phyloP scores from a whole-genome alignment of 2,113 vertebrate genomes.

The Chloroceryle aenea region DNA sequence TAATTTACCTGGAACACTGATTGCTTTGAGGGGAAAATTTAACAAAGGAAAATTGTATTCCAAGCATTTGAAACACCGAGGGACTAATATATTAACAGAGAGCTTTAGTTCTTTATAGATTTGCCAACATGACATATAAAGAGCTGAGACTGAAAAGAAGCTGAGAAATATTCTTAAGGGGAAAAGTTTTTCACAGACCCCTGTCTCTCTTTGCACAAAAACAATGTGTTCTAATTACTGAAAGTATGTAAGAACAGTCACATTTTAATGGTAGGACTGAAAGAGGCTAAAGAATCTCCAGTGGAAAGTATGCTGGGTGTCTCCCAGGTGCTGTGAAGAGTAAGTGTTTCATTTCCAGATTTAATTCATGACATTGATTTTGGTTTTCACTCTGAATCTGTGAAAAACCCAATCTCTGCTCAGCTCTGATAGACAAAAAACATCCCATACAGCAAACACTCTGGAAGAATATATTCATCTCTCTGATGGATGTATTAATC shows the following conservation, averaged over 20 bases:
- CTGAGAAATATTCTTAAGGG: slow-evolving; percentile 8
- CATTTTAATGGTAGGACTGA: background rate
- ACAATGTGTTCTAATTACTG: background rate
- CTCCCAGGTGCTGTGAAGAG: background rate
- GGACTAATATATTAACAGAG: background rate
- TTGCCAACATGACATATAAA: background rate
- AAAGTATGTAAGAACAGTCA: background rate
- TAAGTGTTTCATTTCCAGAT: background rate
- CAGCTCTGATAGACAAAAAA: slow-evolving; percentile 3
- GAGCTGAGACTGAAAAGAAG: background rate
- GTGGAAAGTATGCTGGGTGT: background rate
- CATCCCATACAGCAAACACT: background rate
- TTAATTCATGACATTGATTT: background rate
- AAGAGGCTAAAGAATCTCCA: background rate
- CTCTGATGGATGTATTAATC: background rate
- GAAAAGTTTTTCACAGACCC: background rate
- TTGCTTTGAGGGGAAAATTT: background rate
- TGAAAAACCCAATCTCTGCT: background rate
- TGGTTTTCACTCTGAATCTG: background rate
- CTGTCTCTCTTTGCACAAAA: background rate
- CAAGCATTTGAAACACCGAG: background rate
- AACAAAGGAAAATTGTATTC: background rate
- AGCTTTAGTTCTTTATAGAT: background rate
- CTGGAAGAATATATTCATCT: background rate
- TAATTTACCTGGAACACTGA: background rate